Evolutionary conservation across 2,113 vertebrate genomes (phyloP), one percentile per base, ranked within the genome.

Genomic region (Carassius auratus): DNA sequence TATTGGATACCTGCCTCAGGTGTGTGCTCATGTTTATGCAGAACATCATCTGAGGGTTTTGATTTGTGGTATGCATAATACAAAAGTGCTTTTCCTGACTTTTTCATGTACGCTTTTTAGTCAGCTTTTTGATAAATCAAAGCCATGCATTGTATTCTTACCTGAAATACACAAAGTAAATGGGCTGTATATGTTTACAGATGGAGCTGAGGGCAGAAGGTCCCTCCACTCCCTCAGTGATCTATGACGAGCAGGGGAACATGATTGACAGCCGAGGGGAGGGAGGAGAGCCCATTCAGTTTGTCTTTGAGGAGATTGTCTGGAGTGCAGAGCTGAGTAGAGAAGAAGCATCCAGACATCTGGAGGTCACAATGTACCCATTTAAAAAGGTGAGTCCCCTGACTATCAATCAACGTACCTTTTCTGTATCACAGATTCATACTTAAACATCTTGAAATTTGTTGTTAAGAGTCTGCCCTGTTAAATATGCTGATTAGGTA

Each of bases 1-100:
- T 87, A 99, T 99, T 0, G 98, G 98, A 42, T 99, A 96, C 92
- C 91, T 99, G 85, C 98, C 98, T 6, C 96, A 98, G 97, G 97
- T 99, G 90, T 8, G 74, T 12, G 23, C 59, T 80, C 6, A 5
- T 62, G 26, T 23, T 79, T 23, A n/a, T 42, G 8, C 21, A n/a
- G 17, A 76, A 30, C 19, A 62, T 3, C 0, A 38, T 33, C 19
- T n/a, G 52, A 57, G 17, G 30, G 74, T 55, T 59, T 78, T 78
- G 17, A 78, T 38, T 80, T 45, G 19, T 42, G 38, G n/a, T 78
- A 23, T 78, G 3, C 30, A 61, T 61, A 62, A 62, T 61, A 15
- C 12, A 12, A 62, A 61, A 23, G 21, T 59, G 76, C 17, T 45
- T 80, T 4, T 14, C 45, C 8, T 79, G 77, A 62, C 57, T 62